Conservation (phyloP, 2,113 vertebrate species). For the Chrysemys picta region DNA sequence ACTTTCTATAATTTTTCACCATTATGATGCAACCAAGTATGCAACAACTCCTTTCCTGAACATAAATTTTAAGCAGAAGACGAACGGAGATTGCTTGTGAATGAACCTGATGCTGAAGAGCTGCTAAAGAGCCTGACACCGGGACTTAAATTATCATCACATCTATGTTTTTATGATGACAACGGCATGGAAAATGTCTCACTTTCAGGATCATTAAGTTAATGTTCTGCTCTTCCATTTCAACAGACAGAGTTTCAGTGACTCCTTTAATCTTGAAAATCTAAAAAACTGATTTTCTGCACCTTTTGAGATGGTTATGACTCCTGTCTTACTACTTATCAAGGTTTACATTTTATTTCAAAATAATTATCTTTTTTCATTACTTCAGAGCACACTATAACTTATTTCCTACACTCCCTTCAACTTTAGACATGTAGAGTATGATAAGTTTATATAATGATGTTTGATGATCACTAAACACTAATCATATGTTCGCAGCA, state of each 20-base stretch:
- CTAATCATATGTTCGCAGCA: background rate
- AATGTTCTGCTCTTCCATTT: background rate
- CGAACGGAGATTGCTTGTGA: background rate
- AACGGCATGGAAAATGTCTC: background rate
- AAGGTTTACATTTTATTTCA: background rate
- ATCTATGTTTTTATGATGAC: background rate
- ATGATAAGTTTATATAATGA: background rate
- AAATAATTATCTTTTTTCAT: background rate
- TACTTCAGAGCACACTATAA: background rate
- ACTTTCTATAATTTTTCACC: background rate
- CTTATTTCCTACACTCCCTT: background rate
- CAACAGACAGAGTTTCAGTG: background rate
- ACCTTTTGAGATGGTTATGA: background rate
- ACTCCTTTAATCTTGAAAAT: background rate
- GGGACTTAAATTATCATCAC: background rate
- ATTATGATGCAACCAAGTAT: background rate
- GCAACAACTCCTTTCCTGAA: background rate
- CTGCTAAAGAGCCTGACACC: background rate
- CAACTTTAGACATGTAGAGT: background rate
- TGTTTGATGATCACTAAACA: background rate
- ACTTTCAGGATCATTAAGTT: background rate
- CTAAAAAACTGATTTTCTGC: background rate
- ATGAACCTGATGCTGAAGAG: background rate
- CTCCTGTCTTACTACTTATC: background rate
- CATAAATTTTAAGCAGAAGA: background rate